phyloP scores from a whole-genome alignment of 1,140 invertebrate genomes.

The Nasonia longicornis region DNA sequence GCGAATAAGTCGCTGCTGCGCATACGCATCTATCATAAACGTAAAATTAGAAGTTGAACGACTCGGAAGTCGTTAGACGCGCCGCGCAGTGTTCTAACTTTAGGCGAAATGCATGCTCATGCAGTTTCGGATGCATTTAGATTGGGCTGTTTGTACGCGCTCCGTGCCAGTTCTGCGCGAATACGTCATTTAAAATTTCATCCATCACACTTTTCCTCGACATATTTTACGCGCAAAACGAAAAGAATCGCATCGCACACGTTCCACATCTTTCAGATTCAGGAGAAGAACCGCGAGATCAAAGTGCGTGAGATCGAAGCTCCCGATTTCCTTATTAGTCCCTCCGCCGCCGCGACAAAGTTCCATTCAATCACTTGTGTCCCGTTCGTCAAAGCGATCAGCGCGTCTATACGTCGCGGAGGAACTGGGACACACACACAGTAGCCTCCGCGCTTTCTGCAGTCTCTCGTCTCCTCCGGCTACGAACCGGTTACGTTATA shows the following conservation, averaged over 20 bases:
- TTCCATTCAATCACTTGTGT: background rate
- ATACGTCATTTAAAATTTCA: background rate
- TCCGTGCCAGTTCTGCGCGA: background rate
- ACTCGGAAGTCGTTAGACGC: conserved; percentile 1
- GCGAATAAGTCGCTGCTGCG: background rate
- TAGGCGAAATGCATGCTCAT: background rate
- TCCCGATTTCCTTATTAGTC: background rate
- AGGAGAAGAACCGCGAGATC: background rate
- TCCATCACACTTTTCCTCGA: no score
- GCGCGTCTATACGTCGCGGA: background rate
- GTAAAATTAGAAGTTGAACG: conserved; percentile 3
- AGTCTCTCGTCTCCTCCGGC: background rate
- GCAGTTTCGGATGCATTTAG: background rate
- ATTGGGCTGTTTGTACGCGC: background rate
- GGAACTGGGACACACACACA: background rate
- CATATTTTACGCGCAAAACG: no score
- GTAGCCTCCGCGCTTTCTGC: background rate
- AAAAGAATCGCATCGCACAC: no score
- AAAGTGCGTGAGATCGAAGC: background rate
- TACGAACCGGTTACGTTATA: background rate
- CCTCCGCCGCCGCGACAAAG: background rate
- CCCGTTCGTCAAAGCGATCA: conserved; percentile 3
- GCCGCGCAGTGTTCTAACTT: background rate
- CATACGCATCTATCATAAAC: background rate
- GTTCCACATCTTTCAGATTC: no score